These are phyloP conservation scores for Oreotrochilus melanogaster DNA, from an alignment of 2,113 vertebrate species.

Conservation along the genomic window DNA sequence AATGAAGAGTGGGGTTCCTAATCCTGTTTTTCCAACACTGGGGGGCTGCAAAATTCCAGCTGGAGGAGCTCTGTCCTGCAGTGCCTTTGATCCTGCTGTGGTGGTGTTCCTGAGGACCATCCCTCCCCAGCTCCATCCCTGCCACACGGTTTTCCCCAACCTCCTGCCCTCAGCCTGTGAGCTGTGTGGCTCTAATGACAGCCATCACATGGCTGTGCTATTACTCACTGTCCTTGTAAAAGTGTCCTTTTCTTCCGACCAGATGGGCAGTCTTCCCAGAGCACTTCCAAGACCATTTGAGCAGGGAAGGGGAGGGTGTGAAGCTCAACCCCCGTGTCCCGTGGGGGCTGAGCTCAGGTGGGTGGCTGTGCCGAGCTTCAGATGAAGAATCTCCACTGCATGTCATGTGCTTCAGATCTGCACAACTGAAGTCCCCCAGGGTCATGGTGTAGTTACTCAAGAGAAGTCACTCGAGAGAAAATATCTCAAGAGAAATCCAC, in stretches of 20 bases:
- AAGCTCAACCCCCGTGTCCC: neutral
- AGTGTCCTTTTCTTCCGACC: neutral
- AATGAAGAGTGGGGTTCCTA: neutral
- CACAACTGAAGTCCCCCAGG: neutral
- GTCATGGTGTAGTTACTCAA: neutral
- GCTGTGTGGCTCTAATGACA: neutral
- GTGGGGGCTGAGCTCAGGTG: rapidly evolving
- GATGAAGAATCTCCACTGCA: rapidly evolving
- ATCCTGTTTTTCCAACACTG: neutral
- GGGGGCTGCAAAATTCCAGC: neutral
- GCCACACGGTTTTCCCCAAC: neutral
- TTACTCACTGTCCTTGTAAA: neutral
- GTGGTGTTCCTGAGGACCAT: neutral
- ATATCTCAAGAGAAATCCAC: neutral
- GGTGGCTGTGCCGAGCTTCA: neutral
- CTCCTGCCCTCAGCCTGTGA: rapidly evolving
- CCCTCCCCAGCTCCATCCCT: rapidly evolving
- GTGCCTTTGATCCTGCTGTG: neutral
- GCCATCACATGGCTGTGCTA: neutral
- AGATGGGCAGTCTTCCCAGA: neutral
- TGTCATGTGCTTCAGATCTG: neutral
- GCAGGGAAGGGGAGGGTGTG: neutral
- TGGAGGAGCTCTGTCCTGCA: neutral
- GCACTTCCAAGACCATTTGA: neutral
- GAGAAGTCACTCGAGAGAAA: neutral